Conservation (phyloP, 2,888 invertebrate genomes). For the Drepana falcataria region DNA sequence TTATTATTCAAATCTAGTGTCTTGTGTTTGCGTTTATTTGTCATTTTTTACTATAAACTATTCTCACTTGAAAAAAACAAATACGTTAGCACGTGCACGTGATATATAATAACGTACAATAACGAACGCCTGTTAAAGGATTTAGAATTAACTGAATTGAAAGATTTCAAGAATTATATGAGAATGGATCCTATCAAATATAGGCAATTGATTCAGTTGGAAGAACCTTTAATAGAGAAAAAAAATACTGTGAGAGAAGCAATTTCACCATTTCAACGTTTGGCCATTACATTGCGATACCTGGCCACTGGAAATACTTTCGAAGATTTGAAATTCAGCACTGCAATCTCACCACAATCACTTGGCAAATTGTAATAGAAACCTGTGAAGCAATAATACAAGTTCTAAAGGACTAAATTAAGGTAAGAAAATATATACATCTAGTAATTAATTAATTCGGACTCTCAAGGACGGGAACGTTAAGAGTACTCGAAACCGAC, state of each 20-base stretch:
- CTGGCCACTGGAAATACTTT: conserved; percentile 6
- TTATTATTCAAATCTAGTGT: conserved; percentile 13
- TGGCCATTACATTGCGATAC: conserved; percentile 7
- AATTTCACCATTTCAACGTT: conserved; percentile 7
- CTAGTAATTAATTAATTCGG: no score
- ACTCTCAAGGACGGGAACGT: no score
- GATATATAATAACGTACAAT: not conserved
- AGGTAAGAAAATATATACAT: no score
- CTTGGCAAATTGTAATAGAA: no score
- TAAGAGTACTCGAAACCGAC: no score
- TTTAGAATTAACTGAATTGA: conserved; percentile 7
- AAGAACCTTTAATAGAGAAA: conserved; percentile 3
- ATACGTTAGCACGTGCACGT: not conserved
- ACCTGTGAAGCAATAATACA: no score
- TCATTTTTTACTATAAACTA: no score
- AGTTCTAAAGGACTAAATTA: no score
- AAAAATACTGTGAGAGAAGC: conserved; percentile 5
- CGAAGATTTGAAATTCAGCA: conserved; percentile 5
- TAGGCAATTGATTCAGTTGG: conserved; percentile 3
- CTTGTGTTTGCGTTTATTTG: conserved; percentile 7
- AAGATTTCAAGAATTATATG: conserved; percentile 8
- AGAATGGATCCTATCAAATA: conserved; percentile 6
- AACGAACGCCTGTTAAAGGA: conserved; percentile 6
- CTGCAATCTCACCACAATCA: conserved; percentile 4
- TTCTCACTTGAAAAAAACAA: conserved; percentile 4